Conservation (phyloP, 2,888 invertebrate species). For the Axea sp. region DNA sequence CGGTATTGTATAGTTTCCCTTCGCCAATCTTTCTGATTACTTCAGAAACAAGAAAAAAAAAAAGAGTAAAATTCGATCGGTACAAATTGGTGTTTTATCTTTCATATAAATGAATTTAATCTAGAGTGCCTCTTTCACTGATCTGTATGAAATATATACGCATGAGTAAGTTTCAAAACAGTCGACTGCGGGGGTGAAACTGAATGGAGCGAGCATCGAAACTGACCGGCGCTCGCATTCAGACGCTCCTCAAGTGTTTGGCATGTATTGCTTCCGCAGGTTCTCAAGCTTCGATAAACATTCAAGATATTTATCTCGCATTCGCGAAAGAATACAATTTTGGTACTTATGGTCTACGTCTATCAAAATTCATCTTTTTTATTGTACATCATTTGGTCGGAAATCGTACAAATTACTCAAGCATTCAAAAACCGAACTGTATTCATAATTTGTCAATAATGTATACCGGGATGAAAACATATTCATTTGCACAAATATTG, state of each 20-base stretch:
- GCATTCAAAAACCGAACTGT: no score
- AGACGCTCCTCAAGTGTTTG: slow-evolving; percentile 34
- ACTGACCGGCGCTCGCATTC: slow-evolving; percentile 62
- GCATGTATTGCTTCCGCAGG: slow-evolving; percentile 41
- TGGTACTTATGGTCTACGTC: slow-evolving; percentile 4
- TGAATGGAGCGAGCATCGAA: slow-evolving; percentile 61
- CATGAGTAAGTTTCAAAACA: slow-evolving; percentile 55
- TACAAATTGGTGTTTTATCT: slow-evolving; percentile 57
- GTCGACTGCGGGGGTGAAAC: slow-evolving; percentile 45
- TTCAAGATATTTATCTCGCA: slow-evolving; percentile 37
- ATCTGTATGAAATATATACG: slow-evolving; percentile 54
- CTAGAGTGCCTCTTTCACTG: slow-evolving; percentile 51
- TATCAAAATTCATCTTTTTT: slow-evolving; percentile 24
- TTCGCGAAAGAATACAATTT: slow-evolving; percentile 36
- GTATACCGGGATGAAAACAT: no score
- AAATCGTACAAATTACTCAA: no score
- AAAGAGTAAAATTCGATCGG: slow-evolving; percentile 39
- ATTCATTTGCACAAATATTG: no score
- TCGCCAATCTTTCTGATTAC: slow-evolving; percentile 7
- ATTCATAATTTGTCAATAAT: no score
- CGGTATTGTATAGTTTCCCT: slow-evolving; percentile 30
- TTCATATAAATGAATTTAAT: slow-evolving; percentile 54
- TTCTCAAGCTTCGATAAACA: slow-evolving; percentile 53
- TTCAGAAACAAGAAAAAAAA: slow-evolving; percentile 2
- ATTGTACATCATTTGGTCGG: neutral